Percentiles rank a stretch among this genome's conserved stretches.
These are phyloP conservation scores for Megalops atlanticus DNA, from an alignment of 2,113 vertebrate genomes.

Conservation along the genomic window DNA sequence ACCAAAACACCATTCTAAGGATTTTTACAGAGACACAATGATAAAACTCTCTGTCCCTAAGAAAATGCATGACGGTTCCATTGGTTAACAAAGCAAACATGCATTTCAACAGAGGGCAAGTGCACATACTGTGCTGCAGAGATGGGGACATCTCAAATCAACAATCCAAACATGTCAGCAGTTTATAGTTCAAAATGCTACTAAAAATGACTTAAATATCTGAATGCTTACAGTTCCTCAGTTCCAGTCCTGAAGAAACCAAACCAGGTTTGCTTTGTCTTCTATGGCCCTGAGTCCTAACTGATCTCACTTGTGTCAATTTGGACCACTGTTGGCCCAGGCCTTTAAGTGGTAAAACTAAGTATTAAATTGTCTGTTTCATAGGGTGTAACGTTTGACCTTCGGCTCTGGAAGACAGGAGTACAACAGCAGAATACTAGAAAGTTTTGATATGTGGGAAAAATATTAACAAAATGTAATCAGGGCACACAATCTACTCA, in stretches of 20 bases:
- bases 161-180: constrained; percentile 36
- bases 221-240: constrained; percentile 23
- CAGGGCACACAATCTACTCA: neutral
- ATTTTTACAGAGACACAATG: neutral
- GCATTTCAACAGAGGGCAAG: constrained; percentile 48
- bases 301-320: constrained; percentile 39
- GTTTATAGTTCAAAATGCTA: constrained; percentile 37
- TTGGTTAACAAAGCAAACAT: constrained; percentile 66
- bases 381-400: constrained; percentile 35
- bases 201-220: constrained; percentile 43
- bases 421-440: neutral
- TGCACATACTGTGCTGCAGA: constrained; percentile 53
- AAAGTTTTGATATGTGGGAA: neutral
- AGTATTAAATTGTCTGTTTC: constrained; percentile 33
- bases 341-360: constrained; percentile 20
- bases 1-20: constrained; percentile 42
- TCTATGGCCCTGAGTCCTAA: constrained; percentile 51
- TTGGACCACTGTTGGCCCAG: constrained; percentile 2
- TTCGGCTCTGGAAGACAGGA: neutral
- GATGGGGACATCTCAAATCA: constrained; percentile 40
- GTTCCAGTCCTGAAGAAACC: constrained; percentile 42
- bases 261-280: constrained; percentile 37
- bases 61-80: constrained; percentile 63
- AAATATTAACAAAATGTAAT: neutral
- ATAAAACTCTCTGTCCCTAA: constrained; percentile 54